These are phyloP conservation scores for Euura lappo DNA, from an alignment of 1,140 invertebrate genomes.

Conservation along the genomic window DNA sequence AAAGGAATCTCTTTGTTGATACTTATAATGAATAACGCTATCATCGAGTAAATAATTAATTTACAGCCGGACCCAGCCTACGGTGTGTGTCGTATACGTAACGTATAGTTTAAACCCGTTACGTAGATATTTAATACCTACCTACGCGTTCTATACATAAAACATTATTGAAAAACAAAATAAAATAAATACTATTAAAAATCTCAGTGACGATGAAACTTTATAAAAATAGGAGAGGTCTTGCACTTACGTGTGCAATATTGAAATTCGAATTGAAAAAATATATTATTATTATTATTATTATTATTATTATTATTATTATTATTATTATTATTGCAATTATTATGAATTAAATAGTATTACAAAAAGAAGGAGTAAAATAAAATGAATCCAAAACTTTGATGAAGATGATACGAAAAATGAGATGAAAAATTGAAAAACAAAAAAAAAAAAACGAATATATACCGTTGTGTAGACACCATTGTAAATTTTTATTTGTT, in stretches of 20 bases:
- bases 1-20: conserved; percentile 60
- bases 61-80: neutral
- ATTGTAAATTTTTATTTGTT: conserved; percentile 57
- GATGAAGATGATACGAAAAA: too few relatives aligned
- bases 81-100: neutral
- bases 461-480: conserved; percentile 13
- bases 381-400: too few relatives aligned
- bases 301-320: too few relatives aligned
- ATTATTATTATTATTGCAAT: too few relatives aligned
- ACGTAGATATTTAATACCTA: neutral
- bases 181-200: neutral
- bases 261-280: too few relatives aligned
- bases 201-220: neutral
- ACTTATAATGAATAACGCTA: conserved; percentile 31
- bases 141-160: neutral
- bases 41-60: neutral
- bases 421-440: too few relatives aligned
- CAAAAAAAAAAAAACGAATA: conserved; percentile 8
- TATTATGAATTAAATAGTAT: neutral
- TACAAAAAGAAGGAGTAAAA: neutral
- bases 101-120: neutral
- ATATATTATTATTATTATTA: conserved; percentile 2
- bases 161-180: neutral
- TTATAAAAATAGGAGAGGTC: neutral
- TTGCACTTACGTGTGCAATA: neutral